Conservation (phyloP, 2,113 vertebrate genomes). For the Redunca redunca region DNA sequence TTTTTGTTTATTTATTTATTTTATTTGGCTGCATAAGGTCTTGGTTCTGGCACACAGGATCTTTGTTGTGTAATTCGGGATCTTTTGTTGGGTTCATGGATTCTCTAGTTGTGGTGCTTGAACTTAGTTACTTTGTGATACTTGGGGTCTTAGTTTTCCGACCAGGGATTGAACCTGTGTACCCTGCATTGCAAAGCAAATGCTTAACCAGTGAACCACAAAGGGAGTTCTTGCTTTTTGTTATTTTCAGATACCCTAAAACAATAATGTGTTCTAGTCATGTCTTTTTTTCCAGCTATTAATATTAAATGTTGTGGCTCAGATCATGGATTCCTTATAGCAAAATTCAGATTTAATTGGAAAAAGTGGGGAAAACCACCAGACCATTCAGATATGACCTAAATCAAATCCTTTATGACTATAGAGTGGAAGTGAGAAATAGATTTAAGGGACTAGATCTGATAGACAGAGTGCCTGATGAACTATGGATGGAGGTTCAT, state of each 20-base stretch:
- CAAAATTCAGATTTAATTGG: background rate
- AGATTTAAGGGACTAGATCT: background rate
- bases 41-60: background rate
- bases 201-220: background rate
- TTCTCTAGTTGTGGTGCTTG: background rate
- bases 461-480: background rate
- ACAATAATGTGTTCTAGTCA: background rate
- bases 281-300: background rate
- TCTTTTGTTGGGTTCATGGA: background rate
- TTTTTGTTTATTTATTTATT: background rate
- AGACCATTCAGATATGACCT: background rate
- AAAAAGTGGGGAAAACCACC: background rate
- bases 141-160: background rate
- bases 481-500: fast-evolving
- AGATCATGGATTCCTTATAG: background rate
- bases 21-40: background rate
- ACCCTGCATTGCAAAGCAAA: background rate
- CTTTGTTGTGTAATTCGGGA: background rate
- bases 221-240: background rate
- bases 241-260: background rate
- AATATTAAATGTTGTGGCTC: background rate
- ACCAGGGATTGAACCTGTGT: background rate
- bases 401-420: background rate
- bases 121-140: background rate
- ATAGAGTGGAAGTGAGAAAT: background rate